Base-by-base conservation (phyloP, 2,888 invertebrate species). In the Creontiades dilutus region DNA sequence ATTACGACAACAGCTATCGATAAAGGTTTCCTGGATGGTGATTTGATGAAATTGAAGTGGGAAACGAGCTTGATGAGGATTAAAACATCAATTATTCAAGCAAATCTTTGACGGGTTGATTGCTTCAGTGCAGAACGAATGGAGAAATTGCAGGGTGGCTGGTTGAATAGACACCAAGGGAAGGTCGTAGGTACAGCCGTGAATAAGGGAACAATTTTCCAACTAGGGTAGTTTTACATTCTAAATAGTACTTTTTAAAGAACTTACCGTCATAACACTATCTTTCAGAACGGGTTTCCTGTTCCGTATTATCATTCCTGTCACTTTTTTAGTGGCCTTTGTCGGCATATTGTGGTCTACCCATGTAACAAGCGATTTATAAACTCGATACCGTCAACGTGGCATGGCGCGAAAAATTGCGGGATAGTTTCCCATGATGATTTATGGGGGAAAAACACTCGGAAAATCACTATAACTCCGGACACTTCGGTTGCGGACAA, bases 231-330 rank as follows among this genome's bases (percentile, higher is more conserved):
- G n/a, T 57, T 16, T 57, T n/a, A 57, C 14, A 16, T 16, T 16
- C 52, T 52, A 55, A 86, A 46, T 86, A 16, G 13, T n/a, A 57
- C 16, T 57, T 57, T 57, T 57, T 16, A 1, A 52, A 1, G n/a
- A 4, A 91, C 91, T 92, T 95, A 96, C 96, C 94, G 97, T 97
- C 94, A 97, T 96, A 93, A 97, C 96, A 93, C 96, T 97, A 95
- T 97, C 97, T 95, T 97, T 97, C 94, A 96, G 95, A 93, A 97
- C 96, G 93, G 96, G 95, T 94, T 97, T 97, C 94, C 97, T 95
- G 94, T 96, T 97, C 93, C 97, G 95, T 94, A 97, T 96, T 93
- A 97, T 96, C 95, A 97, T 97, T 94, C 97, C 96, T 94, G 97
- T 96, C 94, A 96, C 96, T 93, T 96, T 96, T 94, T 96, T 97